Percentiles rank a stretch among this genome's conserved stretches.
These are phyloP conservation scores for Ophioninae sp. DNA, from an alignment of 2,888 invertebrate species.

Conservation along the genomic window DNA sequence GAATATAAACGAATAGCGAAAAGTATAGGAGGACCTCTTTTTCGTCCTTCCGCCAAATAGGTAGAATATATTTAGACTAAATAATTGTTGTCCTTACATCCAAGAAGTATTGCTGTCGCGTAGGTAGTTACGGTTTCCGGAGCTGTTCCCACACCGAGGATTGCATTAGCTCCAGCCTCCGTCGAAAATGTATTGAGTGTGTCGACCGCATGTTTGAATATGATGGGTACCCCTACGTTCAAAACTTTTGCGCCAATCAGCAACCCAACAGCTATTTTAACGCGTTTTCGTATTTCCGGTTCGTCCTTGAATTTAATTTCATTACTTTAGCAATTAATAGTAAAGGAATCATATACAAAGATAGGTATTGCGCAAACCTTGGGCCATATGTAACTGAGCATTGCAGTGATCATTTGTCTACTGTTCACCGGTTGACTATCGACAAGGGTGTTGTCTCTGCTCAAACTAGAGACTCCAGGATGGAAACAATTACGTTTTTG, in stretches of 20 bases:
- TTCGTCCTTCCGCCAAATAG: constrained; percentile 8
- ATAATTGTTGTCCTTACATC: constrained; percentile 86
- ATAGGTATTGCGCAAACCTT: constrained; percentile 83
- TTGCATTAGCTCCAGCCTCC: constrained; percentile 81
- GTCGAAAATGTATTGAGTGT: constrained; percentile 87
- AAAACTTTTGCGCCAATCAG: constrained; percentile 92
- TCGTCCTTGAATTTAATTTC: constrained; percentile 84
- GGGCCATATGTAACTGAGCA: constrained; percentile 98
- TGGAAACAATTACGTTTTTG: constrained; percentile 93
- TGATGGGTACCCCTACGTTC: constrained; percentile 96
- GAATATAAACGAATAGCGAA: no score
- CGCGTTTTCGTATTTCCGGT: constrained; percentile 87
- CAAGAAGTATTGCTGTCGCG: constrained; percentile 90
- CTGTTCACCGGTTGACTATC: constrained; percentile 85
- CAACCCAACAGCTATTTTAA: constrained; percentile 91
- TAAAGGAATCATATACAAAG: not conserved
- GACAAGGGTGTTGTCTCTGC: constrained; percentile 85
- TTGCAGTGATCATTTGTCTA: constrained; percentile 91
- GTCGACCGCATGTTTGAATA: constrained; percentile 97
- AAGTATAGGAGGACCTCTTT: no score
- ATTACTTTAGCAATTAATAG: not conserved
- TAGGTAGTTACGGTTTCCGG: constrained; percentile 90
- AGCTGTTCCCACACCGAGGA: constrained; percentile 89
- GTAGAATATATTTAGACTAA: constrained; percentile 24
- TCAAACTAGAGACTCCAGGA: constrained; percentile 90